Evolutionary conservation across 2,888 invertebrate genomes (phyloP), one percentile per base, ranked within the genome.

Genomic region (Ennomos quercinarius): DNA sequence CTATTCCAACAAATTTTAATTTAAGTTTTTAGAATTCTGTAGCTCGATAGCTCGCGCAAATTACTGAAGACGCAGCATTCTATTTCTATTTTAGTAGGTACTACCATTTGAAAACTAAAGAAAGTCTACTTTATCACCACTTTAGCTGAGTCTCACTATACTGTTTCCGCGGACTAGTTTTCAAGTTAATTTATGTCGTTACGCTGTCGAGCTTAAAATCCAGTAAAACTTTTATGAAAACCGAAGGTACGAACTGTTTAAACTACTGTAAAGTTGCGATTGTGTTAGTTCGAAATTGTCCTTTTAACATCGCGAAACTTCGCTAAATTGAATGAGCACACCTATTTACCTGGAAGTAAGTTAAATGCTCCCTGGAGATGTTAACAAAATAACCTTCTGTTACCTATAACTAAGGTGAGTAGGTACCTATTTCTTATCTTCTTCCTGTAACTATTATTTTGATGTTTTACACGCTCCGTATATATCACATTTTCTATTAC

Each of bases 71-170:
- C 72, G 63, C 74, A 65, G 64, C 65, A 57, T 75, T 78, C 77
- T 72, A 81, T 81, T n/a, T n/a, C n/a, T 84, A 78, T 27, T 6
- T 0, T 5, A 27, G n/a, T n/a, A n/a, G n/a, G n/a, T n/a, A 27
- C 27, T 81, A 77, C 72, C 68, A 67, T 72, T 74, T 72, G 75
- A 73, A 77, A 79, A 84, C 84, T 79, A 81, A 78, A 83, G 78
- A 79, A 81, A 85, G 78, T 82, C 78, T 75, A 82, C 86, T 84
- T 83, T 77, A 76, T 69, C 74, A 74, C 73, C 76, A 78, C 74
- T 84, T 74, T 68, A 61, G 67, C 71, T 68, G 67, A 65, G 67
- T 67, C 56, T 55, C 63, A 64, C 67, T 64, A n/a, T n/a, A 64
- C 70, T 70, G 70, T 71, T 68, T 66, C 70, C 13, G 34, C 37